Evolutionary conservation across 2,797 vertebrate species (phyloP).

Genomic region (Scyliorhinus canicula): DNA sequence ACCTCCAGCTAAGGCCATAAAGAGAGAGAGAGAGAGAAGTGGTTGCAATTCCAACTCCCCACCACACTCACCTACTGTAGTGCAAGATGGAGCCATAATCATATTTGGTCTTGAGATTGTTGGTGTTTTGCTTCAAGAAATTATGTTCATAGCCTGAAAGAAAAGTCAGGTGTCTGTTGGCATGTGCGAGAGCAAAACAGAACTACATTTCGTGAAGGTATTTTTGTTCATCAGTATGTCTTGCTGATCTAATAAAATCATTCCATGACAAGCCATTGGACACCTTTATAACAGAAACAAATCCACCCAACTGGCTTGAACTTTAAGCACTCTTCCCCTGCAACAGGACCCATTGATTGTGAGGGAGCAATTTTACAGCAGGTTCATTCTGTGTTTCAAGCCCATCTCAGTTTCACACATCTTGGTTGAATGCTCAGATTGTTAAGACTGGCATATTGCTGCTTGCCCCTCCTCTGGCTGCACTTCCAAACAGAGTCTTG

Average conservation of each 20-base stretch:
- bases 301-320: not conserved
- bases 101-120: slow-evolving; percentile 52
- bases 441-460: not conserved
- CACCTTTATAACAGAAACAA: not conserved
- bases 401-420: not conserved
- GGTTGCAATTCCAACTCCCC: not conserved
- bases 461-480: not conserved
- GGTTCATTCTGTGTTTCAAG: not conserved
- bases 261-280: not conserved
- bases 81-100: slow-evolving; percentile 54
- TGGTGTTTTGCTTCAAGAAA: slow-evolving; percentile 52
- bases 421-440: not conserved
- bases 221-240: not conserved
- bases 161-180: not conserved
- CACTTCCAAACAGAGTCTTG: not conserved
- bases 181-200: not conserved
- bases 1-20: not conserved
- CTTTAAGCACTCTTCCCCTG: not conserved
- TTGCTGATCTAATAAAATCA: not conserved
- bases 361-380: not conserved
- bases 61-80: slow-evolving; percentile 49
- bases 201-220: not conserved
- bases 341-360: not conserved
- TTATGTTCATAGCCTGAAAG: slow-evolving; percentile 52
- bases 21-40: not conserved